phyloP scores from a whole-genome alignment of 2,888 invertebrate species.

The Eupithecia abbreviata region DNA sequence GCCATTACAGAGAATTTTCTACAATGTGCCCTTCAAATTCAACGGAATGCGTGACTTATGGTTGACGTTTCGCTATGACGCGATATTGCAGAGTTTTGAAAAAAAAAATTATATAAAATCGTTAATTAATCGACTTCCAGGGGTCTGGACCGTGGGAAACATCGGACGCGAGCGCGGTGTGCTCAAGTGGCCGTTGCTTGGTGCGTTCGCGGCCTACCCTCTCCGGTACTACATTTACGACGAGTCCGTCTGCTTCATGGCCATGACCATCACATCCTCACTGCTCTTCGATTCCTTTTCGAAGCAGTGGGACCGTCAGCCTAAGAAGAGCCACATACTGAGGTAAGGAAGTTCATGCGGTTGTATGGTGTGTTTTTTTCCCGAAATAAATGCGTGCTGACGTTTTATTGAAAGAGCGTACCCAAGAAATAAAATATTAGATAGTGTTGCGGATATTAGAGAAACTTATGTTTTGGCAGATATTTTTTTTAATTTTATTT shows the following conservation, averaged over 20 bases:
- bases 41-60: too few species aligned
- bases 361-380: conserved; percentile 24
- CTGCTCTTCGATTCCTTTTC: conserved; percentile 89
- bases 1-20: too few species aligned
- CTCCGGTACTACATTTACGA: conserved; percentile 89
- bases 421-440: not conserved
- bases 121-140: conserved; percentile 70
- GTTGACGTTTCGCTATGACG: too few species aligned
- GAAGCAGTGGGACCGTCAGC: conserved; percentile 90
- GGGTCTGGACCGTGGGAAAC: conserved; percentile 95
- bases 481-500: not conserved
- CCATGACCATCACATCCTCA: conserved; percentile 86
- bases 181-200: conserved; percentile 87
- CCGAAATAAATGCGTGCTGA: not conserved
- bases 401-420: too few species aligned
- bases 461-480: not conserved
- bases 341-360: conserved; percentile 53
- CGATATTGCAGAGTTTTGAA: too few species aligned
- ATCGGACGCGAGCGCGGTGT: conserved; percentile 92
- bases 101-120: too few species aligned
- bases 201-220: conserved; percentile 87
- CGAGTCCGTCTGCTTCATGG: conserved; percentile 87
- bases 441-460: not conserved
- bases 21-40: too few species aligned
- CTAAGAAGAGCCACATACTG: conserved; percentile 68